Evolutionary conservation across 2,113 vertebrate genomes (phyloP).

Genomic region (Ceyx cyanopectus): DNA sequence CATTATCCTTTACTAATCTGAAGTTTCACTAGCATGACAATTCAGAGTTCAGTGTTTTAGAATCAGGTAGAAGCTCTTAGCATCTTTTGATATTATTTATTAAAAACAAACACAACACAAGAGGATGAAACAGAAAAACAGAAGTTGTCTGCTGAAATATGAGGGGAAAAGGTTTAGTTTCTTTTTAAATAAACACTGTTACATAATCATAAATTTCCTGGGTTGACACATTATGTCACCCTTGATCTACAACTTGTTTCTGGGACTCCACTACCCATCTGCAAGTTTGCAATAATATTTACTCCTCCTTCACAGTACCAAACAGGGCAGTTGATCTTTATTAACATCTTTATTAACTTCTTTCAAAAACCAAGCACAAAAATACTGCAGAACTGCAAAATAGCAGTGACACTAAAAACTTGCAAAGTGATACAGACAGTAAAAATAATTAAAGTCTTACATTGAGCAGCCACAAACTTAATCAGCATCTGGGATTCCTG

Average conservation of each 20-base stretch:
- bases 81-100: background rate
- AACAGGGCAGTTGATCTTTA: background rate
- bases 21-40: background rate
- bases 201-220: background rate
- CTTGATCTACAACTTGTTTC: background rate
- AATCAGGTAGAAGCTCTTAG: background rate
- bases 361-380: constrained; percentile 1
- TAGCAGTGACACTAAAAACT: background rate
- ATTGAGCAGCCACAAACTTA: background rate
- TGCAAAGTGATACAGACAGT: background rate
- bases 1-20: background rate
- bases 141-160: background rate
- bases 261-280: background rate
- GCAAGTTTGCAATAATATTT: background rate
- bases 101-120: background rate
- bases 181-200: background rate
- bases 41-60: background rate
- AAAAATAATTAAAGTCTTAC: background rate
- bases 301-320: background rate
- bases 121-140: background rate
- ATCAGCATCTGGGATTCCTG: background rate
- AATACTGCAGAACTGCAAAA: background rate
- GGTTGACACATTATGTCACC: background rate
- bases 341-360: background rate
- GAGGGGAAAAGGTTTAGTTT: background rate